These are phyloP conservation scores for Dorcus hopei DNA, from an alignment of 2,888 invertebrate species.

Conservation along the genomic window DNA sequence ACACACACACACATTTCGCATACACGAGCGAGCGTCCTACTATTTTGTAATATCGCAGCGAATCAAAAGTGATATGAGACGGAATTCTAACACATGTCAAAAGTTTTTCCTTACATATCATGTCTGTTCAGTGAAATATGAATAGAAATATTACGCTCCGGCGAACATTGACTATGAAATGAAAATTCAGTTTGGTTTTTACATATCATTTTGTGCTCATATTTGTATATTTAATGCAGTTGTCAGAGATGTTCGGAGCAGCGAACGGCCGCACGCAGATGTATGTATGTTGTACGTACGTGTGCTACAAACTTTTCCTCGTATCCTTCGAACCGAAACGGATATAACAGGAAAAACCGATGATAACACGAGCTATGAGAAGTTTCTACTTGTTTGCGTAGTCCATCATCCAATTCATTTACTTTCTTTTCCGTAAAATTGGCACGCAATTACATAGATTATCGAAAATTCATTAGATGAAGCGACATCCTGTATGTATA, in stretches of 20 bases:
- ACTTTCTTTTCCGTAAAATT: no score
- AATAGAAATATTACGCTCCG: constrained; percentile 30
- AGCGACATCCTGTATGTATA: no score
- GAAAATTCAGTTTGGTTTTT: constrained; percentile 32
- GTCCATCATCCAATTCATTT: no score
- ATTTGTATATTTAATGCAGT: constrained; percentile 3
- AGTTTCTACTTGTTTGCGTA: no score
- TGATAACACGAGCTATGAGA: no score
- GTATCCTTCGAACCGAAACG: no score
- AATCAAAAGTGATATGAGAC: background rate
- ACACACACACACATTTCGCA: no score
- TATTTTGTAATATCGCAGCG: constrained; percentile 3
- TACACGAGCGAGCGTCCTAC: background rate
- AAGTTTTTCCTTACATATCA: constrained; percentile 31
- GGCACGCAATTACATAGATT: no score
- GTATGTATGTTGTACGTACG: no score
- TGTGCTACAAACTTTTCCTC: no score
- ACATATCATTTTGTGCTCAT: constrained; percentile 3
- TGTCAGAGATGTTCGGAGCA: background rate
- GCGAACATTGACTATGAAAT: constrained; percentile 31
- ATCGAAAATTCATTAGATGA: no score
- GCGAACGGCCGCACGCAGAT: no score
- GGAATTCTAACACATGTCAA: constrained; percentile 21
- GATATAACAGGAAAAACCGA: background rate
- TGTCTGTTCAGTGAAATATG: constrained; percentile 18